A percentile compares a stretch with the other conserved stretches of the same genome.
phyloP scores from a whole-genome alignment of 2,797 vertebrate genomes.

The Onychomys leucogaster region DNA sequence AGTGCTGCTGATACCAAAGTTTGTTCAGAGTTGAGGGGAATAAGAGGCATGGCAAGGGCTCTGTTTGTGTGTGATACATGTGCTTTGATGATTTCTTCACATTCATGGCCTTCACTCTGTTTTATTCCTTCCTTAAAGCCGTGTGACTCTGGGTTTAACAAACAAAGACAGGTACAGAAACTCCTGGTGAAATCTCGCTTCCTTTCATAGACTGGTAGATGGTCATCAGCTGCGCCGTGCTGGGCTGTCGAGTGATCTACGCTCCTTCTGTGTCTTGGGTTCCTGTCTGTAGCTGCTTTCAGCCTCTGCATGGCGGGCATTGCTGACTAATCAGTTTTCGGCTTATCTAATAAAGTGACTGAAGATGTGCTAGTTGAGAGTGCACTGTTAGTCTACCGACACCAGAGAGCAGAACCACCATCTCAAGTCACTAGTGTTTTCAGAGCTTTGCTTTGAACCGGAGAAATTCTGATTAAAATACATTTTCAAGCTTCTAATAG shows the following conservation, averaged over 20 bases:
- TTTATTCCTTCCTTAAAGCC: constrained; percentile 87
- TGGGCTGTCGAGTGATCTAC: constrained; percentile 83
- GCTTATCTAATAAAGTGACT: constrained; percentile 79
- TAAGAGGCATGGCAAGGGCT: not conserved
- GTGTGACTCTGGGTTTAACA: constrained; percentile 93
- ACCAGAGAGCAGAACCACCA: constrained; percentile 50
- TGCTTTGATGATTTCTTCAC: constrained; percentile 69
- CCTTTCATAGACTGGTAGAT: constrained; percentile 72
- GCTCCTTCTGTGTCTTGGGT: constrained; percentile 79
- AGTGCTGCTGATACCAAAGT: not conserved
- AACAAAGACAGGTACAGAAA: constrained; percentile 94
- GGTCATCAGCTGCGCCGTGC: constrained; percentile 72
- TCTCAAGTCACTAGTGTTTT: constrained; percentile 78
- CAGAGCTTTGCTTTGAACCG: constrained; percentile 75
- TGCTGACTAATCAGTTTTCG: constrained; percentile 78
- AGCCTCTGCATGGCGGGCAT: constrained; percentile 86
- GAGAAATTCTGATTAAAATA: constrained; percentile 79
- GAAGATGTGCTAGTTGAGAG: constrained; percentile 77
- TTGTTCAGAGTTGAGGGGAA: not conserved
- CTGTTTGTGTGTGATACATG: not conserved
- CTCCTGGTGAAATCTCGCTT: constrained; percentile 79
- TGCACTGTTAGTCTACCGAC: constrained; percentile 81
- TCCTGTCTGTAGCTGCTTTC: constrained; percentile 85
- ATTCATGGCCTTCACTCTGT: constrained; percentile 84
- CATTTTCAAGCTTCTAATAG: constrained; percentile 80